phyloP scores from a whole-genome alignment of 2,113 vertebrate genomes.

The Pelecanoides urinatrix region DNA sequence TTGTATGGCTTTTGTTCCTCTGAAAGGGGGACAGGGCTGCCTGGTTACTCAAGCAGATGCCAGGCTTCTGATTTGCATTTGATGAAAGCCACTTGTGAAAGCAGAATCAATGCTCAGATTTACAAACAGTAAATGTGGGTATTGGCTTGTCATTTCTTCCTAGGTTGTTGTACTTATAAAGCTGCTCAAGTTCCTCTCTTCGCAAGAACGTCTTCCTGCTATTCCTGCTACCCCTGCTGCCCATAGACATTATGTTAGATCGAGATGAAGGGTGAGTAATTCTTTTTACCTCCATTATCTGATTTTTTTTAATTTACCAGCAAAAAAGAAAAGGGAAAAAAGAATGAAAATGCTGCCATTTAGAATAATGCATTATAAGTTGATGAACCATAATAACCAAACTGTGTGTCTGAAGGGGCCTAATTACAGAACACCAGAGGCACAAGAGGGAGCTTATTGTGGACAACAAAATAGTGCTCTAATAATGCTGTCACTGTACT shows the following conservation, averaged over 20 bases:
- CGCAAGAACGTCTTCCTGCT: conserved; percentile 10
- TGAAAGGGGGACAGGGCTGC: conserved; percentile 64
- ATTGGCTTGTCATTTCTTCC: conserved; percentile 61
- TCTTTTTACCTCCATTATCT: not conserved
- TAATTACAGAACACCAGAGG: conserved; percentile 42
- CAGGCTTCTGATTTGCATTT: conserved; percentile 70
- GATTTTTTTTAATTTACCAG: not conserved
- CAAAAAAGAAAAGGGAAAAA: not conserved
- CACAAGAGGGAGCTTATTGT: conserved; percentile 44
- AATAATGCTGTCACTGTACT: conserved; percentile 8
- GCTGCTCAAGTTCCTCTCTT: conserved; percentile 46
- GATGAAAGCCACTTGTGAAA: conserved; percentile 68
- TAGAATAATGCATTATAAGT: conserved; percentile 33
- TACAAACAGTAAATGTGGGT: conserved; percentile 64
- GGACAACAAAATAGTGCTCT: conserved; percentile 33
- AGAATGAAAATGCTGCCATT: conserved; percentile 9
- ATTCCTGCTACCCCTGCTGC: not conserved
- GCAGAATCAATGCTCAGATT: conserved; percentile 66
- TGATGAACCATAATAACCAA: conserved; percentile 51
- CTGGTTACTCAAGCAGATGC: conserved; percentile 69
- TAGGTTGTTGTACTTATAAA: conserved; percentile 54
- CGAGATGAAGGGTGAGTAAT: conserved; percentile 63
- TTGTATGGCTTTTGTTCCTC: conserved; percentile 63
- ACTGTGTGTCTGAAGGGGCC: conserved; percentile 36
- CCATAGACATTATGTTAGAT: conserved; percentile 40